Conservation (phyloP, 2,113 vertebrate genomes). For the Paramormyrops kingsleyae region DNA sequence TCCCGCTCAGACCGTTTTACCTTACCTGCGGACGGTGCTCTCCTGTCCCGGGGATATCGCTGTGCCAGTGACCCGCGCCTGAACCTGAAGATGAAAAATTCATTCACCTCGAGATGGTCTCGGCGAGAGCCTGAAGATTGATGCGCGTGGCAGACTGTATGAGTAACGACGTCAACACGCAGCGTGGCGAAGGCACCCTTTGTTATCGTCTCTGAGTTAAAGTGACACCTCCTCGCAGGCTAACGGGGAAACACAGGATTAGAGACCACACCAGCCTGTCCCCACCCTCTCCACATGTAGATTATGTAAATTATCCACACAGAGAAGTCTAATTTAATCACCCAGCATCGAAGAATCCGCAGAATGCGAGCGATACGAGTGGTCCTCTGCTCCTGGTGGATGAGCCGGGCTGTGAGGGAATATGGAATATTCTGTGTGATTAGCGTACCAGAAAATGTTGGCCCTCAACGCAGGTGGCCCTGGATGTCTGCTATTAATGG, state of each 20-base stretch:
- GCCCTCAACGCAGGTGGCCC: constrained; percentile 31
- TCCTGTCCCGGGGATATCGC: constrained; percentile 44
- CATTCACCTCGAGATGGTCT: constrained; percentile 60
- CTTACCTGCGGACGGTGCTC: constrained; percentile 49
- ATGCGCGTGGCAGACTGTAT: constrained; percentile 53
- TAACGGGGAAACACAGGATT: constrained; percentile 54
- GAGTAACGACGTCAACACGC: constrained; percentile 64
- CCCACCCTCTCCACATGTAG: constrained; percentile 31
- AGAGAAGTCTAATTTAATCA: constrained; percentile 22
- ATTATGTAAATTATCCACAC: constrained; percentile 42
- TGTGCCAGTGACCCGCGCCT: constrained; percentile 47
- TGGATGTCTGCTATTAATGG: background rate
- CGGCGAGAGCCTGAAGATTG: constrained; percentile 55
- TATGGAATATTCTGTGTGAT: constrained; percentile 52
- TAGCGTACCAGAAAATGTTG: constrained; percentile 32
- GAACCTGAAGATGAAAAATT: constrained; percentile 62
- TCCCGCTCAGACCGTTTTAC: constrained; percentile 19
- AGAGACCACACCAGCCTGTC: constrained; percentile 20
- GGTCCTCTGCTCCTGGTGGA: constrained; percentile 34
- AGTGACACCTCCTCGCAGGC: constrained; percentile 50
- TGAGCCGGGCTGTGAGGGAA: constrained; percentile 46
- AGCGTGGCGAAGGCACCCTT: constrained; percentile 45
- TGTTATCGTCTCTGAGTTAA: constrained; percentile 55
- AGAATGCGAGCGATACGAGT: constrained; percentile 42
- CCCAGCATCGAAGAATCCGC: constrained; percentile 41